A percentile compares a stretch with the other conserved stretches of the same genome.
These are phyloP conservation scores for Xestoiulus laeticollis DNA, from an alignment of 2,888 invertebrate species.

Conservation along the genomic window DNA sequence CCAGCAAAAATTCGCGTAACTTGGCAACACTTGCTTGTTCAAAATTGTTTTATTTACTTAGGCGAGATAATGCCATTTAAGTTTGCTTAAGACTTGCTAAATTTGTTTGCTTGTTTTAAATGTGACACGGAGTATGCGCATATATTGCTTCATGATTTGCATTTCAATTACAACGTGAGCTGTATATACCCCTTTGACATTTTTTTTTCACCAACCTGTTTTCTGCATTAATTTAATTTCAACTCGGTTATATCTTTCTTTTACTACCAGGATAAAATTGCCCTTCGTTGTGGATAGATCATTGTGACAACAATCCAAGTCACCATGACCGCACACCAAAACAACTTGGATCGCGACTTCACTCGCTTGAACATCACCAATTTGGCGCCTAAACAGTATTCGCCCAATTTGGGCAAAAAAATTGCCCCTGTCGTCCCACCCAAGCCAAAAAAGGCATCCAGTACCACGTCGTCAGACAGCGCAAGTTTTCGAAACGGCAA, in stretches of 20 bases:
- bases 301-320: not conserved
- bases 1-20: not conserved
- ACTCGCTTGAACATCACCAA: conserved; percentile 53
- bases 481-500: not conserved
- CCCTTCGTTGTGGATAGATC: not conserved
- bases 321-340: conserved; percentile 55
- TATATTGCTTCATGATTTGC: not conserved
- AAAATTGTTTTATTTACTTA: not conserved
- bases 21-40: not conserved
- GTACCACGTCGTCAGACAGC: not conserved
- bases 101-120: not conserved
- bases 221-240: not conserved
- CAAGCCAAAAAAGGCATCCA: conserved; percentile 55
- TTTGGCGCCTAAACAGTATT: conserved; percentile 56
- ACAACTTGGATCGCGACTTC: conserved; percentile 52
- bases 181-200: not conserved
- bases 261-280: not conserved
- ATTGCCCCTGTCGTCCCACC: conserved; percentile 57
- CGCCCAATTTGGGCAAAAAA: conserved; percentile 56
- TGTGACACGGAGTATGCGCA: not conserved
- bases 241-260: not conserved
- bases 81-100: not conserved
- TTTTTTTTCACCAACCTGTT: not conserved
- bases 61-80: not conserved
- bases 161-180: not conserved